Base-by-base conservation (phyloP, 2,797 vertebrate species). In the Melanotaenia nigrans region DNA sequence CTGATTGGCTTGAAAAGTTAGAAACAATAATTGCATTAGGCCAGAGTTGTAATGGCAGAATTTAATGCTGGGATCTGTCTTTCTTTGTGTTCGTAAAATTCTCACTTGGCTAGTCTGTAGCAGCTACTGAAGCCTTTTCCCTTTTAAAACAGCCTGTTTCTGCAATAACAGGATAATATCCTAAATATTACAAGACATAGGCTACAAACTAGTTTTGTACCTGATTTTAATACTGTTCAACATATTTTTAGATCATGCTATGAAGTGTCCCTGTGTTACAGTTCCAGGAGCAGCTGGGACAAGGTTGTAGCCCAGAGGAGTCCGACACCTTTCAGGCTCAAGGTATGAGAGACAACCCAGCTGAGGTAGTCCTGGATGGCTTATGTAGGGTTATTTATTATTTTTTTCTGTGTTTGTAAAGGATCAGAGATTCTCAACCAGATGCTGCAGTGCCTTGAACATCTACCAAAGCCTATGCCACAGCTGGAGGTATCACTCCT, bases 391-490 rank as follows among this genome's bases (percentile, higher is more conserved):
- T 68, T 82, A 16, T 55, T 20, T 36, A 8, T 36, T 11, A 11
- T 28, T 22, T 49, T 58, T 47, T 62, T 40, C 47, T 66, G 0
- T 73, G n/a, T 61, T 40, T 63, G 18, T 65, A 28, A 68, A 96
- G 95, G 93, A 66, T 86, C 93, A 33, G 92, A 95, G 56, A 92
- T 95, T 79, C 92, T 95, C 38, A 92, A 95, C 77, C 93, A 92
- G 76, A 96, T 96, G 95, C 91, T 95, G 81, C 94, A 94, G 85
- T 95, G 93, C 90, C 91, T 96, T 87, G 93, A 94, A 88, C 93
- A 95, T 86, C 91, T 95, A 87, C 94, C 94, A 66, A 94, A 95
- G 84, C 95, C 95, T 25, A 91, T 90, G 85, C 94, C 94, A 78
- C 92, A 95, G 87, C 83, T 96, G 67, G 94, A 96, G 94, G 95